These are phyloP conservation scores for Leptobrachium leishanense DNA, from an alignment of 2,113 vertebrate genomes.

Conservation along the genomic window DNA sequence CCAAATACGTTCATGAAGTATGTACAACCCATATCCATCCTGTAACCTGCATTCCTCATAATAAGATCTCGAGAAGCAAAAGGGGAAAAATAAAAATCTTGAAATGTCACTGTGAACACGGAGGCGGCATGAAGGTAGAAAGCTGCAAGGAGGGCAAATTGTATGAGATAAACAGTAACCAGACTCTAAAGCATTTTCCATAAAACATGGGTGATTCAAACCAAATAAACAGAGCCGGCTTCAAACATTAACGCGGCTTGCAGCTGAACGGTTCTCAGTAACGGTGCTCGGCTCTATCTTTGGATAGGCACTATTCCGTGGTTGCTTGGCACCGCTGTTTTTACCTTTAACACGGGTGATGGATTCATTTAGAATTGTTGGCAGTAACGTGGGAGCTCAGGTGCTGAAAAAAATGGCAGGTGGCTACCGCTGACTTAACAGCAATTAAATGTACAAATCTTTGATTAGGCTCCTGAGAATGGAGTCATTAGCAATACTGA, in stretches of 20 bases:
- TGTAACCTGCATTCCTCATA: no score
- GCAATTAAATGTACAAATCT: constrained; percentile 93
- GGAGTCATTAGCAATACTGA: constrained; percentile 81
- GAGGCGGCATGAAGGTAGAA: not conserved
- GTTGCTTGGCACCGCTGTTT: constrained; percentile 83
- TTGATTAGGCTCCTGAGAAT: constrained; percentile 86
- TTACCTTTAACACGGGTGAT: constrained; percentile 73
- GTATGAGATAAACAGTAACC: not conserved
- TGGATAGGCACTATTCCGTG: constrained; percentile 63
- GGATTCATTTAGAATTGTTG: constrained; percentile 72
- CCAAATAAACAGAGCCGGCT: constrained; percentile 16
- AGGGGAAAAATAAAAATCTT: no score
- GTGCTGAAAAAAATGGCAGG: constrained; percentile 80
- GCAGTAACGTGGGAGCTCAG: constrained; percentile 71
- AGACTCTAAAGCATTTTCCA: constrained; percentile 11
- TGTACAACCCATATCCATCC: no score
- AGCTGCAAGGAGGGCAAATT: not conserved
- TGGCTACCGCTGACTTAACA: constrained; percentile 87
- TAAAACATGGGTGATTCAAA: constrained; percentile 8
- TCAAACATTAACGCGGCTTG: constrained; percentile 34
- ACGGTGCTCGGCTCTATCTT: constrained; percentile 61
- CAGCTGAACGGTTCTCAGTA: constrained; percentile 50
- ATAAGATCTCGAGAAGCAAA: no score
- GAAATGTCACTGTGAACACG: no score
- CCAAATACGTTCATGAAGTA: no score